Evolutionary conservation across 2,888 invertebrate species (phyloP), one percentile per base, ranked within the genome.

Genomic region (Zootermopsis nevadensis): DNA sequence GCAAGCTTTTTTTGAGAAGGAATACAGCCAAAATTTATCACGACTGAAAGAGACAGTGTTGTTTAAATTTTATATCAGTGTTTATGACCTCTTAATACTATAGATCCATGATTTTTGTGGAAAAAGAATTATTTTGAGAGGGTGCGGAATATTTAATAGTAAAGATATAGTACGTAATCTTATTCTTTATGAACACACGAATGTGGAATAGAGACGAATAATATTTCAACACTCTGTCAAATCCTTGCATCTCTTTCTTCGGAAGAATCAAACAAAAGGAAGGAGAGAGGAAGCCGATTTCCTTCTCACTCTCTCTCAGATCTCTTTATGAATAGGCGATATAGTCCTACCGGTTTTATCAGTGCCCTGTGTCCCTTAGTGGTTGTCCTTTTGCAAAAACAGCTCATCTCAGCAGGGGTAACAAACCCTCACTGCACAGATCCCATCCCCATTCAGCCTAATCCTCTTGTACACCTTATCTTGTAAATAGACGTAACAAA

Each of bases 311-410:
- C 53, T 53, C 53, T 22, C 53, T 22, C 53, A 53, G 24, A 53
- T 24, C 53, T n/a, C 60, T 27, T 60, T 60, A 60, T 60, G 60
- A 60, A 48, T 12, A 19, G 19, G 1, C 3, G 35, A 74, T 42
- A 76, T 76, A n/a, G n/a, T n/a, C n/a, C n/a, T n/a, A 79, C 60
- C 60, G 79, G 79, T 79, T 76, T 76, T 76, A 76, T 76, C 38
- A 15, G 27, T 48, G 42, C 42, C 48, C 76, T 27, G 19, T 76
- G 27, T 38, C 24, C 72, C 72, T 42, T 48, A 82, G 82, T 82
- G 82, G 82, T 82, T 82, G 82, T 67, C 82, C 82, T 82, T 82
- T 82, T 82, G 82, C 82, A 77, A 82, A 82, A 82, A 82, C 82
- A 82, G 82, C 82, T 82, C 82, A 48, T 38, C 77, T 42, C 82